Evolutionary conservation across 2,888 invertebrate genomes (phyloP), one percentile per base, ranked within the genome.

Genomic region (Cyaniris semiargus): DNA sequence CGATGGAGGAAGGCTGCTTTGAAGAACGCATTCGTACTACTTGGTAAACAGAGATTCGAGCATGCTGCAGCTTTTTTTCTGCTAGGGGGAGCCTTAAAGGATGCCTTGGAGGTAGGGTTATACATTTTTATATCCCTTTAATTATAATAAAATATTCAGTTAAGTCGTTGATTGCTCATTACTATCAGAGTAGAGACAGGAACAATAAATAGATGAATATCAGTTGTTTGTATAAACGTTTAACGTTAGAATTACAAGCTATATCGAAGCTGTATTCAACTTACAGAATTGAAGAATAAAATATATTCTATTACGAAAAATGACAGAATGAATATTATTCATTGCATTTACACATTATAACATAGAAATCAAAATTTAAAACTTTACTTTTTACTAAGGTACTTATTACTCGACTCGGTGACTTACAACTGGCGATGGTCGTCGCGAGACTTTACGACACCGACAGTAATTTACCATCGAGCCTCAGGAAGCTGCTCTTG

Each of bases 21-120:
- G 80, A 99, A 99, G 92, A 99, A 99, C 89, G 99, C 99, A 0
- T 99, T 98, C 87, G 98, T 98, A 2, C 91, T 99, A 70, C 95
- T 99, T 60, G 98, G 99, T 3, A 98, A 98, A 86, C 99, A 99
- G 90, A 90, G 99, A 76, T 99, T 99, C 88, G 97, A 98, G 79
- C 99, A 99, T 86, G 99, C 99, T 0, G 99, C 99, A 0, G 99
- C 99, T 0, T 99, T 99, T 94, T 99, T 99, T 91, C 94, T 99
- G 77, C 94, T 99, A 6, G 99, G 98, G 31, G 98, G 98, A 31
- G 97, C 98, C 53, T 91, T 99, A 48, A 97, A 97, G 83, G 99
- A 99, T 90, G 99, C 99, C 5, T 95, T 99, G 77, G 99, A 99
- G 95, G 98, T 97, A 88, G 60, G 66, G 10, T 74, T 6, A 58